These are phyloP conservation scores for Drosophila setifemur DNA, from an alignment of 1,140 invertebrate genomes.

Conservation along the genomic window DNA sequence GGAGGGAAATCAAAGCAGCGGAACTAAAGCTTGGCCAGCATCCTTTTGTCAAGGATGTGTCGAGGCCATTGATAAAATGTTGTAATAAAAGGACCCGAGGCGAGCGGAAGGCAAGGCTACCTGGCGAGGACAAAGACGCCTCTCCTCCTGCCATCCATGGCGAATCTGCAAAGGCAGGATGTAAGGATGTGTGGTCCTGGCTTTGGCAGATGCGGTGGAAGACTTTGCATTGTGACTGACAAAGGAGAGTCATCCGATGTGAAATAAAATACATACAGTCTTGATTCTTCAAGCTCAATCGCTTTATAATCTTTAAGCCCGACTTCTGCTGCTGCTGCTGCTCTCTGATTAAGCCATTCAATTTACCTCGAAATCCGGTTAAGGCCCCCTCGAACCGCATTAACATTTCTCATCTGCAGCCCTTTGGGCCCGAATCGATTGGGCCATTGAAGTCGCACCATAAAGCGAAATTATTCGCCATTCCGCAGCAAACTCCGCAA, in stretches of 20 bases:
- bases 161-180: too few species aligned
- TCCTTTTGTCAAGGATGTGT: conserved; percentile 40
- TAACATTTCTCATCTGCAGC: conserved; percentile 35
- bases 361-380: conserved; percentile 15
- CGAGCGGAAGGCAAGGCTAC: conserved; percentile 40
- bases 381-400: not conserved
- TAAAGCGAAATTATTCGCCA: conserved; percentile 37
- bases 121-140: conserved; percentile 62
- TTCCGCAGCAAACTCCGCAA: conserved; percentile 24
- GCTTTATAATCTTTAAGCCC: conserved; percentile 19
- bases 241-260: not conserved
- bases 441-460: conserved; percentile 33
- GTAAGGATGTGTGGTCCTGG: conserved; percentile 52
- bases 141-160: conserved; percentile 32
- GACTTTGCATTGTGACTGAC: conserved; percentile 38
- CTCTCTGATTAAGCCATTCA: conserved; percentile 34
- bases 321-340: not conserved
- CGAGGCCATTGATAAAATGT: conserved; percentile 55
- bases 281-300: conserved; percentile 14
- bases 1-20: conserved; percentile 67
- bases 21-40: conserved; percentile 66
- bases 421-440: conserved; percentile 34
- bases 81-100: conserved; percentile 35
- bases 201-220: conserved; percentile 30
- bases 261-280: conserved; percentile 8